Base-by-base conservation (phyloP, 1,140 invertebrate species). In the Aphidius ervi region DNA sequence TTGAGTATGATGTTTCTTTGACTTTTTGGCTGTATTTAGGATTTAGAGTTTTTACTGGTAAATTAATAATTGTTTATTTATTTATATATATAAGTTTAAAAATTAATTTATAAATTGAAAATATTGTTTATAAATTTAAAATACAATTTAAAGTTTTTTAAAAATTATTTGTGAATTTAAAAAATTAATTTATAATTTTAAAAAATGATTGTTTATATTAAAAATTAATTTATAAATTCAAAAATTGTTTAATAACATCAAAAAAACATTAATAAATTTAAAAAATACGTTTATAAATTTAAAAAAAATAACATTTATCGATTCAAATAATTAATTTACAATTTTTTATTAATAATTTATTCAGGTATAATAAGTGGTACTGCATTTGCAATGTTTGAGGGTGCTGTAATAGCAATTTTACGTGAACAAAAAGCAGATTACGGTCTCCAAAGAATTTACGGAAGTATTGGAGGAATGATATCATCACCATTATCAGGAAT, bases 351-450 rank as follows among this genome's bases (percentile, higher is more conserved):
- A n/a, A n/a, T 53, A 62, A n/a, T 61, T 16, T 59, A 55, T 63
- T 10, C 61, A 78, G 76, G 75, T 23, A 85, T 87, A 43, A 84
- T 88, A 53, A 82, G 88, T 58, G 89, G 89, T 0, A 91, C 89
- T 5, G 85, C 87, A 2, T 90, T 88, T 67, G 87, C 89, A 5
- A 89, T 93, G 86, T 90, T 92, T 68, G 90, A 92, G 77, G 90
- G 90, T 8, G 90, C 90, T 10, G 88, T 90, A 3, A 87, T 92
- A 46, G 88, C 88, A 4, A 88, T 92, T 67, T 77, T 92, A 37
- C 81, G 89, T 49, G 87, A 90, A 67, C 87, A 91, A 67, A 85
- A 86, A 56, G 90, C 88, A 3, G 89, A 92, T 77, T 92, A 92
- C 65, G 91, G 90, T 0, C 75, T 92, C 45, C 89, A 92, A 76